Evolutionary conservation across 2,797 vertebrate genomes (phyloP).

Genomic region (Acropternis orthonyx): DNA sequence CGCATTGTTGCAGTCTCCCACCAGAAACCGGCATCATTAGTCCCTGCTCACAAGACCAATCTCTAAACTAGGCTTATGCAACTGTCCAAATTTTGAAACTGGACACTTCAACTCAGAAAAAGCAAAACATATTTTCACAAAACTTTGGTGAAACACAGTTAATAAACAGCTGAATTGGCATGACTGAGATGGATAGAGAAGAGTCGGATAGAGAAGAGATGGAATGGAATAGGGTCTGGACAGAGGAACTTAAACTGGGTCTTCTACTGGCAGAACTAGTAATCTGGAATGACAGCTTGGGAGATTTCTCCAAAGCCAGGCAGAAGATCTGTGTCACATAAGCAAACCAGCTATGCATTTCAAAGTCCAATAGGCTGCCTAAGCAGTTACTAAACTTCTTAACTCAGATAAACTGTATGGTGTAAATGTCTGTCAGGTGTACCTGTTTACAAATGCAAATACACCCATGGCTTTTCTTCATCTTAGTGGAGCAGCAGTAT

Average conservation of each 20-base stretch:
- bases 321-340: not conserved
- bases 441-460: not conserved
- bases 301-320: not conserved
- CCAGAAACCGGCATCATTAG: not conserved
- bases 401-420: not conserved
- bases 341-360: not conserved
- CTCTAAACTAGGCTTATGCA: not conserved
- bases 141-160: not conserved
- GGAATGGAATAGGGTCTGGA: not conserved
- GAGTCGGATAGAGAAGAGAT: not conserved
- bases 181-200: not conserved
- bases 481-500: not conserved
- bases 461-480: not conserved
- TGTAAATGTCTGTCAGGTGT: not conserved
- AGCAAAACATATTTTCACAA: not conserved
- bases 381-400: not conserved
- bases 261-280: not conserved
- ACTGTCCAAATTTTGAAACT: not conserved
- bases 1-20: not conserved
- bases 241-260: not conserved
- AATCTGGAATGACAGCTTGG: not conserved
- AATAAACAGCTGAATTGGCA: not conserved
- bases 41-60: not conserved
- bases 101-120: not conserved
- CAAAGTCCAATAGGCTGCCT: not conserved